Percentiles rank a stretch among this genome's conserved stretches.
Evolutionary conservation across 2,797 vertebrate species (phyloP).

Genomic region (Halcyon smyrnensis): DNA sequence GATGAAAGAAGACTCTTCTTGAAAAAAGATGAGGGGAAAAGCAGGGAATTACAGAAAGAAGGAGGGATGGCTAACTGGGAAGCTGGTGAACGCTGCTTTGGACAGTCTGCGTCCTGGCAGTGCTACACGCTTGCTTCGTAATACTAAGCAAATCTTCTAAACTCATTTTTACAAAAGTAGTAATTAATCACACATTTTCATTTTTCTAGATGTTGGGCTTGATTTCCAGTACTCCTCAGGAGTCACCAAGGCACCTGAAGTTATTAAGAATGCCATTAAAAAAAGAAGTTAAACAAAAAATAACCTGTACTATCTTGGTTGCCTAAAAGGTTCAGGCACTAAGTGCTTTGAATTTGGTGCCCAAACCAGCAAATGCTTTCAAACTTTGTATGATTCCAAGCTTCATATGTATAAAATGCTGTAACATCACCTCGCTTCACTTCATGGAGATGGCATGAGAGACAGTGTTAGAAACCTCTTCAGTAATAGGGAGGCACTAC

Average conservation of each 20-base stretch:
- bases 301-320: background rate
- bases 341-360: background rate
- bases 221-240: background rate
- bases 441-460: background rate
- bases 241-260: background rate
- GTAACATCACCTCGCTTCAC: background rate
- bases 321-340: background rate
- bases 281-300: background rate
- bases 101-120: background rate
- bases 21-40: background rate
- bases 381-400: background rate
- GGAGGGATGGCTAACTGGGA: background rate
- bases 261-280: background rate
- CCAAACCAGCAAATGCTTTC: background rate
- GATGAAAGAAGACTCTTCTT: background rate
- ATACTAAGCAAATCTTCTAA: background rate
- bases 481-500: background rate
- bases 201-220: background rate
- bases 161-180: background rate
- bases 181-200: background rate
- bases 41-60: background rate
- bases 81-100: background rate
- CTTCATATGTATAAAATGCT: background rate
- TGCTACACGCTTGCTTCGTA: background rate
- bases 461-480: background rate